A percentile compares a stretch with the other conserved stretches of the same genome.
phyloP scores from a whole-genome alignment of 2,888 invertebrate genomes.

The Chymomyza amoena region DNA sequence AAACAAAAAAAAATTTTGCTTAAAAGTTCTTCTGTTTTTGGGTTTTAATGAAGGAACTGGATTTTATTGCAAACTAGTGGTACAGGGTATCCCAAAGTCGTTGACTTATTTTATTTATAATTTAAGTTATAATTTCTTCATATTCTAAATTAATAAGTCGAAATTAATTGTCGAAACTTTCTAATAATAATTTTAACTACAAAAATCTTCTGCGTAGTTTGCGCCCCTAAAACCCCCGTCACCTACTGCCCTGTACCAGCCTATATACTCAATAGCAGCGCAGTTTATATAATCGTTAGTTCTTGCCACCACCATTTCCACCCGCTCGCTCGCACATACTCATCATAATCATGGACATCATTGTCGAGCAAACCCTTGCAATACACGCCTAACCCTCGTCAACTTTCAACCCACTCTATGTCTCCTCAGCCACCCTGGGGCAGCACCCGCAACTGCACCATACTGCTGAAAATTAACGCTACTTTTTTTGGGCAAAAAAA shows the following conservation, averaged over 20 bases:
- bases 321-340: background rate
- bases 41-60: too few relatives aligned
- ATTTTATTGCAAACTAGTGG: too few relatives aligned
- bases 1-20: too few relatives aligned
- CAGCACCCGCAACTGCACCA: constrained; percentile 7
- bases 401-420: constrained; percentile 37
- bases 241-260: background rate
- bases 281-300: constrained; percentile 33
- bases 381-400: background rate
- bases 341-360: background rate
- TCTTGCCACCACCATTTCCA: constrained; percentile 3
- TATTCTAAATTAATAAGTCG: too few relatives aligned
- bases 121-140: too few relatives aligned
- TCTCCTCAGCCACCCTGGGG: constrained; percentile 1
- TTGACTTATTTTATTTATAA: too few relatives aligned
- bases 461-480: constrained; percentile 45
- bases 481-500: constrained; percentile 41
- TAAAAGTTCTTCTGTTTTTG: too few relatives aligned
- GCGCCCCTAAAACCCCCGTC: too few relatives aligned
- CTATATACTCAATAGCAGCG: constrained; percentile 2
- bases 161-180: too few relatives aligned
- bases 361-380: constrained; percentile 1
- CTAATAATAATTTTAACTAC: too few relatives aligned
- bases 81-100: too few relatives aligned
- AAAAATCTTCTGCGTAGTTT: too few relatives aligned